phyloP scores from a whole-genome alignment of 2,113 vertebrate genomes.

The Ailuropoda melanoleuca region DNA sequence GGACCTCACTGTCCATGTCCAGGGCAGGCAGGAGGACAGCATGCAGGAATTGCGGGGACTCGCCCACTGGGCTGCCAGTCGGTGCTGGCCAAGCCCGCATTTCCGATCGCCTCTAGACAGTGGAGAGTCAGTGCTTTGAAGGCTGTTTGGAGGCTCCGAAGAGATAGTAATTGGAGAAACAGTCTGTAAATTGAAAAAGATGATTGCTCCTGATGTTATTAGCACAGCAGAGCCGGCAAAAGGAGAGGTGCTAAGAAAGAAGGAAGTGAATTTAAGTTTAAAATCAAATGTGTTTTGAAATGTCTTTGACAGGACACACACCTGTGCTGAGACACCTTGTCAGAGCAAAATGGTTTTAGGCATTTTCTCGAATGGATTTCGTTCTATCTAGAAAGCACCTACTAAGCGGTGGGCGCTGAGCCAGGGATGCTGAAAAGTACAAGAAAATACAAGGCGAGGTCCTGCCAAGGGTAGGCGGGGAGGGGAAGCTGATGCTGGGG shows the following conservation, averaged over 20 bases:
- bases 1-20: neutral
- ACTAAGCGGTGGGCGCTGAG: neutral
- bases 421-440: neutral
- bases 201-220: neutral
- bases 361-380: neutral
- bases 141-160: neutral
- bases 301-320: neutral
- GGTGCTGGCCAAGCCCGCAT: neutral
- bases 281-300: neutral
- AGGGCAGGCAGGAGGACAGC: neutral
- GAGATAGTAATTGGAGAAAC: neutral
- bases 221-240: neutral
- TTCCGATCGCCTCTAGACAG: neutral
- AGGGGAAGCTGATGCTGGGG: neutral
- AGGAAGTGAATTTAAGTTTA: neutral
- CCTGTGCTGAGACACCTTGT: neutral
- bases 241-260: constrained; percentile 15
- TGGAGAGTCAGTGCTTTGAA: neutral
- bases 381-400: neutral
- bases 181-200: neutral
- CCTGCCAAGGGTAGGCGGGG: neutral
- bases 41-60: fast-evolving
- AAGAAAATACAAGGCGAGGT: neutral
- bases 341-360: neutral
- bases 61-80: too few species aligned